These are phyloP conservation scores for Medauroidea extradentata DNA, from an alignment of 1,140 invertebrate genomes.

Conservation along the genomic window DNA sequence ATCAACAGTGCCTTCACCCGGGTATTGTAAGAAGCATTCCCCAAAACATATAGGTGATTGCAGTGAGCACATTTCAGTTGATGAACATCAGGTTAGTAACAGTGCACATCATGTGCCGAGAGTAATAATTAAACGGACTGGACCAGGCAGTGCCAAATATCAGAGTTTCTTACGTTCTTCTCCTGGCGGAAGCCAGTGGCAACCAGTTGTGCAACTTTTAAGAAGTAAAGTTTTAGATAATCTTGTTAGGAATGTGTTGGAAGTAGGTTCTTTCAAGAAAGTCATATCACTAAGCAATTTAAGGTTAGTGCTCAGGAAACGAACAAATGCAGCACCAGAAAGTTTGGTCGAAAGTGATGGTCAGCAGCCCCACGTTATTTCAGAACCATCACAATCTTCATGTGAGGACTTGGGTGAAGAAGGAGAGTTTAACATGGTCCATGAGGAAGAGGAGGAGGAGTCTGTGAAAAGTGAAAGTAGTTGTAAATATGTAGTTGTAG, in stretches of 20 bases:
- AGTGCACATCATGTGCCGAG: background rate
- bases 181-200: background rate
- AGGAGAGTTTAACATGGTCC: too few relatives aligned
- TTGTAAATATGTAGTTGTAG: background rate
- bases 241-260: background rate
- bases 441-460: too few relatives aligned
- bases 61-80: background rate
- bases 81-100: background rate
- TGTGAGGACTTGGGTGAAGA: too few relatives aligned
- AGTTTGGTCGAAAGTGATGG: too few relatives aligned
- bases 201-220: conserved; percentile 9
- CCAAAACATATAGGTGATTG: background rate
- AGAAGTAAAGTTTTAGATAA: background rate
- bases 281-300: too few relatives aligned
- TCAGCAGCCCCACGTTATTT: too few relatives aligned
- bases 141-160: conserved; percentile 1
- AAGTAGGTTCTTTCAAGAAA: too few relatives aligned
- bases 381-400: too few relatives aligned
- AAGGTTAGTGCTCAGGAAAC: too few relatives aligned
- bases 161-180: conserved; percentile 4
- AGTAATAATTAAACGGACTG: conserved; percentile 10
- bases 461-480: background rate
- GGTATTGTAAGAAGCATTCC: too few relatives aligned
- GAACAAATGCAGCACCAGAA: too few relatives aligned
- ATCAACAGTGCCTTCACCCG: too few relatives aligned